Evolutionary conservation across 2,888 invertebrate genomes (phyloP), one percentile per base, ranked within the genome.

Genomic region (Ormyrus thymus): DNA sequence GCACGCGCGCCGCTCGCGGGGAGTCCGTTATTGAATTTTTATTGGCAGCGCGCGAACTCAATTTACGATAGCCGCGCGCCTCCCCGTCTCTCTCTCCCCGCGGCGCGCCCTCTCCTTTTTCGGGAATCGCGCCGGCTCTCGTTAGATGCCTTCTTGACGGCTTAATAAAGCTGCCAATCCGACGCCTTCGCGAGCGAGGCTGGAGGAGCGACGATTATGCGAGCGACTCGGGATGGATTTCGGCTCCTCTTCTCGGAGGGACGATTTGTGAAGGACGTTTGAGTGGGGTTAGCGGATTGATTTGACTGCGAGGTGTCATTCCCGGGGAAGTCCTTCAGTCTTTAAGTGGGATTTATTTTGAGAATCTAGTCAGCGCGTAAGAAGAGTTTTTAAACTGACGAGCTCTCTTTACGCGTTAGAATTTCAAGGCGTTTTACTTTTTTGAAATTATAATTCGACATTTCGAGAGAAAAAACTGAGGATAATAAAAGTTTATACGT

Each of bases 11-110:
- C 62, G 80, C 82, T 29, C n/a, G 78, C 83, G 58, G 83, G 82
- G 83, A 78, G 81, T 84, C 82, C 84, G 86, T 87, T 87, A 87
- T 87, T 87, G 87, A 86, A 87, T 86, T 87, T 87, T 87, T 87
- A 87, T 87, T 87, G 86, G 85, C 84, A 84, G 82, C 59, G 51
- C 85, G 83, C 85, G 82, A 86, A 70, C 81, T 83, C 86, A 86
- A 87, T 86, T 86, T 87, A 29, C 29, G 29, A 29, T 29, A 29
- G 29, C 29, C 29, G 84, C 85, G 83, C 82, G 58, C 65, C 65
- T 43, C 9, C 29, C 29, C 1, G 13, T 50, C 9, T 11, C 56
- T 56, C 51, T 71, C 55, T 29, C 29, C 46, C 56, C 10, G 13
- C 53, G 13, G 43, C n/a, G 68, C 50, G 9, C 46, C 15, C 48